Evolutionary conservation across 1,140 invertebrate genomes (phyloP), one percentile per base, ranked within the genome.

Genomic region (Ceratina calcarata): DNA sequence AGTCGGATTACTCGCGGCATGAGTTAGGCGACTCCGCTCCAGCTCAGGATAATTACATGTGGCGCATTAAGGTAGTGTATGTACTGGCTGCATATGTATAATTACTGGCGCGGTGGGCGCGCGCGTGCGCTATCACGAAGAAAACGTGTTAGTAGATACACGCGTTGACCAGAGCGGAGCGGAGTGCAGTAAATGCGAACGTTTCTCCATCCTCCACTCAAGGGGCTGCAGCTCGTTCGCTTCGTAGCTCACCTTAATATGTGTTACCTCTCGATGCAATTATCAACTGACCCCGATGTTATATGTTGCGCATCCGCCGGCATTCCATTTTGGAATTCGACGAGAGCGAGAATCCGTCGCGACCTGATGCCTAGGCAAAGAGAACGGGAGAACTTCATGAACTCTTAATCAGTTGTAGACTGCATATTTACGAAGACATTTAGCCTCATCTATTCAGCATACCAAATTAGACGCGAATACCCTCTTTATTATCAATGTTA

Each of bases 31-130:
- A 83, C 72, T 83, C 67, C 76, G 57, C 84, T 86, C 85, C 84
- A 58, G 85, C 84, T 83, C 71, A 69, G 85, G 84, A 86, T 86
- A 86, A 86, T 86, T 86, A 86, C 85, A 84, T 83, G 85, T 78
- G 84, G 73, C 83, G 81, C 84, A 81, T 86, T 86, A 86, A 81
- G 81, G 71, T 85, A 71, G 76, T 73, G 53, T 75, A 76, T 60
- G 72, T 80, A 77, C 62, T 66, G 13, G 20, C 22, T 80, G 77
- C 77, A 62, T 74, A 58, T 68, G 69, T 80, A 66, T 77, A 77
- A 79, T 79, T 80, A 76, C 64, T 22, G 18, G 68, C 18, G 61
- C 20, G 49, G 79, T 69, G 69, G 69, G 75, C 20, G 51, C 49
- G 65, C 22, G 45, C 20, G 8, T 24, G 66, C 3, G n/a, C 37